phyloP scores from a whole-genome alignment of 1,140 invertebrate genomes.

The Capitella teleta region DNA sequence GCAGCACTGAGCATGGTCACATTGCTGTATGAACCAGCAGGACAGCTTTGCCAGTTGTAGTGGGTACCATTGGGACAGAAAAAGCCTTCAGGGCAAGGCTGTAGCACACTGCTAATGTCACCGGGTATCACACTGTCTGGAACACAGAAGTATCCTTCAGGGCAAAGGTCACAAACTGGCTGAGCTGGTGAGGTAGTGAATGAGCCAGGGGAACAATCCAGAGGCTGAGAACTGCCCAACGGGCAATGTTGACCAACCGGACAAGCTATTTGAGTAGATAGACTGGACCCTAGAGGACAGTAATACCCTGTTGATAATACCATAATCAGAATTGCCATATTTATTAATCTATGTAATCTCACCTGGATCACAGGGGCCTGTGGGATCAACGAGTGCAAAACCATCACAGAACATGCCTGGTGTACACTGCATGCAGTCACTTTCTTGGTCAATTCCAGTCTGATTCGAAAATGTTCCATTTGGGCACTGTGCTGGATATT shows the following conservation, averaged over 20 bases:
- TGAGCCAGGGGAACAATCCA: constrained; percentile 22
- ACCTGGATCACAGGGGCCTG: constrained; percentile 31
- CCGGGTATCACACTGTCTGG: constrained; percentile 19
- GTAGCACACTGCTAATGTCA: constrained; percentile 15
- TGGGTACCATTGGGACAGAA: constrained; percentile 33
- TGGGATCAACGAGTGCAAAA: constrained; percentile 21
- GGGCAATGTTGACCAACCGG: constrained; percentile 26
- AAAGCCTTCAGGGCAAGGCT: constrained; percentile 26
- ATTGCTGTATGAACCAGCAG: constrained; percentile 30
- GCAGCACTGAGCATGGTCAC: constrained; percentile 19
- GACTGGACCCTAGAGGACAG: constrained; percentile 24
- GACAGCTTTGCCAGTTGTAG: constrained; percentile 24
- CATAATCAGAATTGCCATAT: background rate
- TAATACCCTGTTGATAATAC: constrained; percentile 23
- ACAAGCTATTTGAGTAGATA: constrained; percentile 24
- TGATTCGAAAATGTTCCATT: constrained; percentile 34
- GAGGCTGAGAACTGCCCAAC: constrained; percentile 17
- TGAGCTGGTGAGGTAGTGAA: constrained; percentile 21
- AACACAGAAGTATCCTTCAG: constrained; percentile 36
- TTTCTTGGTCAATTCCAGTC: constrained; percentile 15
- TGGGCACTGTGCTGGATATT: constrained; percentile 23
- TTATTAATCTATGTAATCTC: constrained; percentile 2
- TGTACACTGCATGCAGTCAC: constrained; percentile 22
- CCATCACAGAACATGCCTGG: constrained; percentile 30
- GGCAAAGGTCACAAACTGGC: constrained; percentile 19